Evolutionary conservation across 1,140 invertebrate species (phyloP).

Genomic region (Euura saliciscinereae): DNA sequence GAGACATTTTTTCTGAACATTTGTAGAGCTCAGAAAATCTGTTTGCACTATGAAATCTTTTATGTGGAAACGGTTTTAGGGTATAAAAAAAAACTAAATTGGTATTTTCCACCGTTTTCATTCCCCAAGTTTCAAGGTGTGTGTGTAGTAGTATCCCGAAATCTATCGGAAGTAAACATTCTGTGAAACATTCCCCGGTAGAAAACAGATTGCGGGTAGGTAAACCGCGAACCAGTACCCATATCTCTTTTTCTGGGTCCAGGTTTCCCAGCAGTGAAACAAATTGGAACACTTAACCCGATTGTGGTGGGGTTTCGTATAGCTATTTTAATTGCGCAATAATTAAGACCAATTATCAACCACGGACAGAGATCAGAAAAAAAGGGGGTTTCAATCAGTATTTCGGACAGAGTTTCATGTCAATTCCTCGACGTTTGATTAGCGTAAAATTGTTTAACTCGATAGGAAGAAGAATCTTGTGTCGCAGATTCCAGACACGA

Average conservation of each 20-base stretch:
- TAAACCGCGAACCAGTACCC: neutral
- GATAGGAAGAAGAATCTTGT: no score
- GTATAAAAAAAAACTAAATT: no score
- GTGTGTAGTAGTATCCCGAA: no score
- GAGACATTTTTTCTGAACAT: no score
- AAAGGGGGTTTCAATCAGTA: no score
- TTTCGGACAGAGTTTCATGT: no score
- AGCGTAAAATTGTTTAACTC: neutral
- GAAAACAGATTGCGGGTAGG: neutral
- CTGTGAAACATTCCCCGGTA: neutral
- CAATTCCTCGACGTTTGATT: neutral
- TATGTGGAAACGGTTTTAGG: no score
- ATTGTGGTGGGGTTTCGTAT: neutral
- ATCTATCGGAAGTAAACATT: neutral
- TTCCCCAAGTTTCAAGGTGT: no score
- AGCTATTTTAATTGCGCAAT: neutral
- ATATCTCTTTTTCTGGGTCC: neutral
- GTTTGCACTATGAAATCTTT: no score
- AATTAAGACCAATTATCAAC: neutral
- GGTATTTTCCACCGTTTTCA: no score
- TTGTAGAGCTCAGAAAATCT: no score
- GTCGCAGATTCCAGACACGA: neutral
- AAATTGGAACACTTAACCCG: neutral
- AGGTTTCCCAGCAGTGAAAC: neutral
- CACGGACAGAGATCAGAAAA: no score